Base-by-base conservation (phyloP, 2,888 invertebrate genomes). In the Drepana falcataria region DNA sequence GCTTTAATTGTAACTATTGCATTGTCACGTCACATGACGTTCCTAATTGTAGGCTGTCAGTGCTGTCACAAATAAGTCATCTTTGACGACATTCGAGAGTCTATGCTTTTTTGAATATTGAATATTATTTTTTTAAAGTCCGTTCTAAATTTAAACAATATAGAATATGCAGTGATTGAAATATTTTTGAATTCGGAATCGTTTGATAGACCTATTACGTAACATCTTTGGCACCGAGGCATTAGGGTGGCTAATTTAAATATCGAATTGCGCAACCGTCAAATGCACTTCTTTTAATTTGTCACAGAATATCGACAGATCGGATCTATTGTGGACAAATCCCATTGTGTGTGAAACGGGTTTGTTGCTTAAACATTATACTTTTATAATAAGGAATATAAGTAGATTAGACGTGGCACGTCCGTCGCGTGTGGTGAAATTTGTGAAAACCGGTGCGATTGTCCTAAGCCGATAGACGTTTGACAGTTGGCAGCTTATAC, bases 391-490 rank as follows among this genome's bases (percentile, higher is more conserved):
- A 35, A 49, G 48, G 34, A 55, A 52, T 58, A 54, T 66, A 67
- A 67, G 66, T 60, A 63, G 69, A 65, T 69, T 64, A 65, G 55
- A 53, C 58, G 53, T 58, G 53, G 48, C 51, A 49, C n/a, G 40
- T 35, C 34, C 55, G 35, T 48, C 63, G 64, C 66, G 67, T 68
- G 69, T 65, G 68, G 71, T 65, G 65, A 68, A 68, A 67, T 69
- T 65, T 41, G 52, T 57, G 58, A 51, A 60, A 64, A 63, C 64
- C 63, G 60, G 64, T 55, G 57, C 47, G 54, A 53, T 55, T 57
- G 51, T 65, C 44, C 44, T 44, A 64, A 63, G 58, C 57, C 57
- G 56, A 63, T 60, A 51, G 60, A 35, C 55, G 55, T 53, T 51
- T 63, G 66, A 64, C 59, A 54, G 59, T 51, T 60, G 56, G 61